Percentiles rank a stretch among this genome's conserved stretches.
phyloP scores from a whole-genome alignment of 30 jellyfish, hydroid and myxozoan species.

The Turritopsis rubra region DNA sequence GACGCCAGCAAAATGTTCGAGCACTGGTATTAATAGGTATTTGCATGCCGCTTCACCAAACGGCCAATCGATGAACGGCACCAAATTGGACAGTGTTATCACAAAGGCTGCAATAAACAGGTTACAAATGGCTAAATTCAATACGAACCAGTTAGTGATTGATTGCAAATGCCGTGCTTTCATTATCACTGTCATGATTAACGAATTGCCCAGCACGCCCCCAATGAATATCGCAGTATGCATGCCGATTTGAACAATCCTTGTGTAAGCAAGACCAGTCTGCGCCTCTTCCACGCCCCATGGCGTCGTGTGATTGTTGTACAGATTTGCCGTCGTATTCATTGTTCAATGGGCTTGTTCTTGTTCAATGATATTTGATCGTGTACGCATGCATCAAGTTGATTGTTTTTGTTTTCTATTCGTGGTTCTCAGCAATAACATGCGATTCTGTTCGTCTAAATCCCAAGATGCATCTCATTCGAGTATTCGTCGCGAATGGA shows the following conservation, averaged over 20 bases:
- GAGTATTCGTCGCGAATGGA: no score
- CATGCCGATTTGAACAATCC: conserved; percentile 29
- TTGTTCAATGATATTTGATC: neutral
- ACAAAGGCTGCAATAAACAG: conserved; percentile 42
- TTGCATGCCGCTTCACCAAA: conserved; percentile 55
- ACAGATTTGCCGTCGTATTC: neutral
- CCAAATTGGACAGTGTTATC: conserved; percentile 48
- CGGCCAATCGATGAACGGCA: conserved; percentile 64
- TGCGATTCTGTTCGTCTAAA: no score
- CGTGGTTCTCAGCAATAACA: no score
- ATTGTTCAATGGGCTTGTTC: neutral
- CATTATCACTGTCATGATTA: conserved; percentile 31
- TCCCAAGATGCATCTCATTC: no score
- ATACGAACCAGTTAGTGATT: conserved; percentile 60
- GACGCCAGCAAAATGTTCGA: conserved; percentile 77
- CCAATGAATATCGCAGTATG: conserved; percentile 42
- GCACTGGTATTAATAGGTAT: conserved; percentile 45
- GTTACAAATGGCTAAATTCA: conserved; percentile 55
- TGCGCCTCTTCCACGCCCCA: neutral
- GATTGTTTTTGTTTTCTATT: neutral
- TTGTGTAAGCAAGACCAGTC: neutral
- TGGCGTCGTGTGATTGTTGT: neutral
- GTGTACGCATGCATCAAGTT: neutral
- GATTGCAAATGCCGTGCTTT: conserved; percentile 29
- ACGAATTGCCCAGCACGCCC: conserved; percentile 53